phyloP scores from a whole-genome alignment of 2,888 invertebrate species.

The Diploptera punctata region DNA sequence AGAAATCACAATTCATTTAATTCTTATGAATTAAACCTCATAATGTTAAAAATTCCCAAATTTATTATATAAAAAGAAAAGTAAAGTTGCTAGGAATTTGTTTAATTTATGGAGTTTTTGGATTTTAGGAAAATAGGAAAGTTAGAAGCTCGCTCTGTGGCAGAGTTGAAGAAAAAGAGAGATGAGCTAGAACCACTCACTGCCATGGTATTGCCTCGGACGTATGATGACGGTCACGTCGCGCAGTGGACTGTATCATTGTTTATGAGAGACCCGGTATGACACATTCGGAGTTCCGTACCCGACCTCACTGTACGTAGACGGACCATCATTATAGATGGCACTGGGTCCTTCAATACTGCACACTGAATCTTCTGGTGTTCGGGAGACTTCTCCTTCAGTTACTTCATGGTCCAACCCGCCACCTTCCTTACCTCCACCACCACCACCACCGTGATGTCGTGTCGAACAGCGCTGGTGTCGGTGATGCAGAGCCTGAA shows the following conservation, averaged over 20 bases:
- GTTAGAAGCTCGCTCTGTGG: not conserved
- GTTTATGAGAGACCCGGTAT: slow-evolving; percentile 38
- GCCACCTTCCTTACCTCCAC: not conserved
- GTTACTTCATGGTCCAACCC: slow-evolving; percentile 63
- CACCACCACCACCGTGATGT: slow-evolving; percentile 53
- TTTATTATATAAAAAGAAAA: no score
- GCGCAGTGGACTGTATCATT: slow-evolving; percentile 39
- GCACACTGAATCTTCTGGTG: slow-evolving; percentile 91
- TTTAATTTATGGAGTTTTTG: no score
- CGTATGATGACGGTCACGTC: slow-evolving; percentile 37
- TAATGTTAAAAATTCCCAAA: no score
- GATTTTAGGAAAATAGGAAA: no score
- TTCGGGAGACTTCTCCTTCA: slow-evolving; percentile 82
- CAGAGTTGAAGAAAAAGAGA: not conserved
- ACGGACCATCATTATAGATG: slow-evolving; percentile 52
- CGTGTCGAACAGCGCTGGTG: slow-evolving; percentile 52
- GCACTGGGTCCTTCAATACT: slow-evolving; percentile 78
- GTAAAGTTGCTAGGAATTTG: no score
- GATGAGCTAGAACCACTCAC: slow-evolving; percentile 36
- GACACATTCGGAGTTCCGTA: slow-evolving; percentile 41
- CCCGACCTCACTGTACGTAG: slow-evolving; percentile 47
- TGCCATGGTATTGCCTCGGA: slow-evolving; percentile 27
- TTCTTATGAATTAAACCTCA: no score
- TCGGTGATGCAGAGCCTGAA: slow-evolving; percentile 79
- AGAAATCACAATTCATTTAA: no score